Evolutionary conservation across 1,140 invertebrate genomes (phyloP).

Genomic region (Sycophila sp.): DNA sequence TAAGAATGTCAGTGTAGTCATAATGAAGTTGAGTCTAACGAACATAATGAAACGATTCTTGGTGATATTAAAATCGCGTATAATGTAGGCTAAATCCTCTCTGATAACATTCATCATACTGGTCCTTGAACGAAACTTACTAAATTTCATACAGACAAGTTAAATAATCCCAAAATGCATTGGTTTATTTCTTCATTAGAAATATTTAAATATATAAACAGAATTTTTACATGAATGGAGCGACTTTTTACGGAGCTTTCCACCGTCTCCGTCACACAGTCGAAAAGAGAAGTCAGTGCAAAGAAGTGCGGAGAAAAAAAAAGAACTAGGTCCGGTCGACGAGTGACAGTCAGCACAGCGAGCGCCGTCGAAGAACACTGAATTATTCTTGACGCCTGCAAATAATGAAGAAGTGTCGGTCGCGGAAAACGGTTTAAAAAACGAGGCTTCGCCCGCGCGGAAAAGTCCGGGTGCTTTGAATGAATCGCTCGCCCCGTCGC

Average conservation of each 20-base stretch:
- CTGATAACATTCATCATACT: too few relatives aligned
- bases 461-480: slow-evolving; percentile 35
- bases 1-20: too few relatives aligned
- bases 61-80: too few relatives aligned
- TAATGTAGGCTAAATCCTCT: too few relatives aligned
- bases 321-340: slow-evolving; percentile 12
- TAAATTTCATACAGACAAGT: too few relatives aligned
- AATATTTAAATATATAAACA: too few relatives aligned
- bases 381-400: slow-evolving; percentile 46
- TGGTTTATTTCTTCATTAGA: too few relatives aligned
- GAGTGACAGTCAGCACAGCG: not conserved
- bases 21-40: too few relatives aligned
- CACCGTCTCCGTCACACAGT: not conserved
- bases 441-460: not conserved
- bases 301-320: not conserved
- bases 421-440: slow-evolving; percentile 13
- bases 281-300: not conserved
- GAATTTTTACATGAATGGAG: not conserved
- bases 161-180: too few relatives aligned
- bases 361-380: slow-evolving; percentile 38
- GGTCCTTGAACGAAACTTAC: too few relatives aligned
- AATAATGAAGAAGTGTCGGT: slow-evolving; percentile 38
- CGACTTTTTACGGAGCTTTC: not conserved
- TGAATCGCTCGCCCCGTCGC: slow-evolving; percentile 15
- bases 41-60: too few relatives aligned